These are phyloP conservation scores for Leptopilina boulardi DNA, from an alignment of 1,140 invertebrate genomes.

Conservation along the genomic window DNA sequence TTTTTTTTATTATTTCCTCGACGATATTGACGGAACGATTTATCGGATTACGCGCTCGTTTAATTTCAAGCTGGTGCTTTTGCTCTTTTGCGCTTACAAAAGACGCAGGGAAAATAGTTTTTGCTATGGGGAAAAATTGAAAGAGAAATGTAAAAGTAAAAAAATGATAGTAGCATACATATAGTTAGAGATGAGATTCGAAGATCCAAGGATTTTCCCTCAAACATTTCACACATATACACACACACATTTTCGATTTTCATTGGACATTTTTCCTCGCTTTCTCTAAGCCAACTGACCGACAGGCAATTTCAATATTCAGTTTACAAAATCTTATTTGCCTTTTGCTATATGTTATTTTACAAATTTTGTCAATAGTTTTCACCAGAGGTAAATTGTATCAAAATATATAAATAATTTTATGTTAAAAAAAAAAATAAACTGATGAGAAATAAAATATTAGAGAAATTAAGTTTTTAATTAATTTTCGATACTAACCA, in stretches of 20 bases:
- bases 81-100: constrained; percentile 22
- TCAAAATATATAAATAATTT: no score
- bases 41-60: constrained; percentile 58
- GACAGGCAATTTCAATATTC: constrained; percentile 28
- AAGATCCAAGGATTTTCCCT: no score
- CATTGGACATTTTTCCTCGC: neutral
- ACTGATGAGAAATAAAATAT: no score
- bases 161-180: neutral
- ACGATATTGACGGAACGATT: constrained; percentile 54
- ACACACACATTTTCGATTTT: neutral
- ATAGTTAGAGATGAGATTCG: neutral
- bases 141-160: constrained; percentile 7
- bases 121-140: neutral
- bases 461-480: neutral
- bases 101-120: neutral
- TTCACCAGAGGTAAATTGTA: no score
- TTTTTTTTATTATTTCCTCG: constrained; percentile 50
- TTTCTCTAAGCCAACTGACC: constrained; percentile 2
- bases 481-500: constrained; percentile 75
- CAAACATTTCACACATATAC: neutral
- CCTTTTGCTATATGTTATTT: neutral
- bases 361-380: neutral
- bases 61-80: constrained; percentile 55
- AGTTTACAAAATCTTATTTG: constrained; percentile 36
- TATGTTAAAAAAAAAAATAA: no score